Conservation (phyloP, 2,888 invertebrate genomes). For the Apodemia arnacis region DNA sequence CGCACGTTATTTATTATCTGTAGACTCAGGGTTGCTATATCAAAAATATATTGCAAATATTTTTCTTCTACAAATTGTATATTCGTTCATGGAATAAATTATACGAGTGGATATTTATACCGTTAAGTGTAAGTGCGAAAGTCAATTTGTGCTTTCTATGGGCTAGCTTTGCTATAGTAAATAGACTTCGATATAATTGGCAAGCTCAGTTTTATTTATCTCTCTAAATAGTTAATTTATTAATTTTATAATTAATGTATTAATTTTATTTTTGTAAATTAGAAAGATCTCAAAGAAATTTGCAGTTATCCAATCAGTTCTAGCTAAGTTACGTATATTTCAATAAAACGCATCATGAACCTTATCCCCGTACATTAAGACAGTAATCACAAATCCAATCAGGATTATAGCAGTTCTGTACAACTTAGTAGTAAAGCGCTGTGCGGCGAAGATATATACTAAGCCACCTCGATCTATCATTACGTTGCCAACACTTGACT, state of each 20-base stretch:
- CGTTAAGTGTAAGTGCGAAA: not conserved
- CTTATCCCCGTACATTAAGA: too few relatives aligned
- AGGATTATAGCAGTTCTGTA: too few relatives aligned
- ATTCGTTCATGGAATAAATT: not conserved
- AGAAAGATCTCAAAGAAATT: not conserved
- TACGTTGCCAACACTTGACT: too few relatives aligned
- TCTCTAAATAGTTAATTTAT: not conserved
- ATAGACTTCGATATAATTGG: not conserved
- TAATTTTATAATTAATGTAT: not conserved
- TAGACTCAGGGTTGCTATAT: constrained; percentile 62
- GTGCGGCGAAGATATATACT: too few relatives aligned
- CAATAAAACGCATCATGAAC: too few relatives aligned
- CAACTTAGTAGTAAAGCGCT: too few relatives aligned
- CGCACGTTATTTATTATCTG: constrained; percentile 60
- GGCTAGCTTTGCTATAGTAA: not conserved
- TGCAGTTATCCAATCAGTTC: not conserved
- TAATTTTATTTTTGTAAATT: not conserved
- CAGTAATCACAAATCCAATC: too few relatives aligned
- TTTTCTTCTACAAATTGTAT: constrained; percentile 14
- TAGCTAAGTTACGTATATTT: too few relatives aligned
- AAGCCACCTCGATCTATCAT: too few relatives aligned
- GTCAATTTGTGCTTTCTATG: not conserved
- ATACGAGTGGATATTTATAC: not conserved
- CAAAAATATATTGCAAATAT: constrained; percentile 45
- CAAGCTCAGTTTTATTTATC: constrained; percentile 13